A percentile compares a stretch with the other conserved stretches of the same genome.
Conservation (phyloP, 1,140 invertebrate genomes). For the Alviniconcha marisindica region DNA sequence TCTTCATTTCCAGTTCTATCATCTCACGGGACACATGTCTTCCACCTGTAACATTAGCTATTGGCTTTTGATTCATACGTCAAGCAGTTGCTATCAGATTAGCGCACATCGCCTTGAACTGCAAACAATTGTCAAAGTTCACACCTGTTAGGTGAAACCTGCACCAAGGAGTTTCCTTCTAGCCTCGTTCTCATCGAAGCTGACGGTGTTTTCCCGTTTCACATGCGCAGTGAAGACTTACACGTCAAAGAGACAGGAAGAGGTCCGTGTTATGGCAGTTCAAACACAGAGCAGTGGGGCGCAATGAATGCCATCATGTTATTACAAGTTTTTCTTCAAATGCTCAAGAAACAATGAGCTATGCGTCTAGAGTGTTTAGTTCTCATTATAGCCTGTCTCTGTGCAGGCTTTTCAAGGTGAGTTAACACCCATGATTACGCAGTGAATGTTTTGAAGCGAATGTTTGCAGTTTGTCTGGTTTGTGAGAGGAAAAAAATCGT, state of each 20-base stretch:
- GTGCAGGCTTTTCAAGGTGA: conserved; percentile 15
- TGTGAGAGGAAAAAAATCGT: conserved; percentile 1
- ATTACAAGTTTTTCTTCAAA: not conserved
- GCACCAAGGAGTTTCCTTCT: conserved; percentile 18
- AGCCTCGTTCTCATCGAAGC: not conserved
- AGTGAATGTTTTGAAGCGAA: not conserved
- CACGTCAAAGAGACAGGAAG: conserved; percentile 31
- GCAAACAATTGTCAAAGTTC: not conserved
- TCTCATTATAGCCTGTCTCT: conserved; percentile 17
- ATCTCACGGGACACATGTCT: too few relatives aligned
- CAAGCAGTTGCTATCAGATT: not conserved
- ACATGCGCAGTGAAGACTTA: conserved; percentile 36
- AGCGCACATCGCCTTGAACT: not conserved
- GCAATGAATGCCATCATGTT: not conserved
- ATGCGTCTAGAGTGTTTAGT: conserved; percentile 8
- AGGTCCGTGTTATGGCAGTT: conserved; percentile 33
- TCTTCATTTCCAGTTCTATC: too few relatives aligned
- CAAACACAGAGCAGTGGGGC: not conserved
- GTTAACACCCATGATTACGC: not conserved
- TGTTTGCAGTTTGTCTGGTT: not conserved
- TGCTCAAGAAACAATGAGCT: conserved; percentile 12
- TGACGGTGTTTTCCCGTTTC: not conserved
- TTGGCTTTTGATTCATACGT: too few relatives aligned
- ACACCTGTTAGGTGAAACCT: not conserved
- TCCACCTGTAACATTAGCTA: too few relatives aligned